These are phyloP conservation scores for Zhuqinia jingwanae DNA, from an alignment of 2,888 invertebrate species.

Conservation along the genomic window DNA sequence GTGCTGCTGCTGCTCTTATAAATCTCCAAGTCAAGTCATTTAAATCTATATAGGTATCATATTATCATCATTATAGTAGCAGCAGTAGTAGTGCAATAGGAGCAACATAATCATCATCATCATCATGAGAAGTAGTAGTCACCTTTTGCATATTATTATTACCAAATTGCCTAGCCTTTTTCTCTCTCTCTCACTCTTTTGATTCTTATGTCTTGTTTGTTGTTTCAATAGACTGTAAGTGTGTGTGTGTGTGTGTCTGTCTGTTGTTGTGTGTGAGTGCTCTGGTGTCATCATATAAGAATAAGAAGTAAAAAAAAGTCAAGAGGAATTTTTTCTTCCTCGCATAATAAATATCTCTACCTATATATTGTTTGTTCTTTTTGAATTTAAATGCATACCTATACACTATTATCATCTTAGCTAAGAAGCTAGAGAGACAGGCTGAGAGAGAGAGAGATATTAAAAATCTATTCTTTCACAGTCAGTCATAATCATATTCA, in stretches of 20 bases:
- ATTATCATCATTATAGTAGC: conserved; percentile 15
- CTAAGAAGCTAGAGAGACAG: not conserved
- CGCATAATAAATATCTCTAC: conserved; percentile 3
- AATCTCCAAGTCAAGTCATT: conserved; percentile 39
- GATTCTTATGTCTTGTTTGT: conserved; percentile 17
- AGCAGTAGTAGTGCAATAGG: conserved; percentile 10
- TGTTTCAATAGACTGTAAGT: too few species aligned
- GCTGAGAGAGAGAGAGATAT: conserved; percentile 5
- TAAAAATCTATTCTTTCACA: conserved; percentile 27
- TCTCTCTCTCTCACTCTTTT: conserved; percentile 5
- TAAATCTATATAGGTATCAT: conserved; percentile 40
- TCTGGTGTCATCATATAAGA: conserved; percentile 30
- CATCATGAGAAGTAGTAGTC: conserved; percentile 46
- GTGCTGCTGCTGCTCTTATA: conserved; percentile 35
- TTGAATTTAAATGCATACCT: not conserved
- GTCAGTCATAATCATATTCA: not conserved
- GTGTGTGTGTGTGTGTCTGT: not conserved
- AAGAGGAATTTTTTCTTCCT: not conserved
- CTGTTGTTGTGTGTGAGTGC: conserved; percentile 8
- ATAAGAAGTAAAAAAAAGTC: not conserved
- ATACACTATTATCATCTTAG: not conserved
- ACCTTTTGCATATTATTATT: conserved; percentile 46
- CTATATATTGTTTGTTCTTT: not conserved
- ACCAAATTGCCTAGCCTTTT: conserved; percentile 52
- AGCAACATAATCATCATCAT: conserved; percentile 10